phyloP scores from a whole-genome alignment of 1,140 invertebrate species.

The Nymphalis io region DNA sequence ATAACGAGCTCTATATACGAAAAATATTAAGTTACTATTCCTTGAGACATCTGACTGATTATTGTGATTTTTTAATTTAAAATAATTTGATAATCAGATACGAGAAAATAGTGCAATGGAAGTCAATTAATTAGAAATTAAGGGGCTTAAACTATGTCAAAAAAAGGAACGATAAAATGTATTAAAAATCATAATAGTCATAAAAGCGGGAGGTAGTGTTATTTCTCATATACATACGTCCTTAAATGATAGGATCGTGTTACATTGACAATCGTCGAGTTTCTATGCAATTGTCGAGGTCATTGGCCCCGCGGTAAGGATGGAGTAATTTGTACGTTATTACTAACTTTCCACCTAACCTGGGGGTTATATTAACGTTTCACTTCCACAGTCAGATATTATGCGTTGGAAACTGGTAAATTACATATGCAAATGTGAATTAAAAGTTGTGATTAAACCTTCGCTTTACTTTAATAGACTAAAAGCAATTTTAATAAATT shows the following conservation, averaged over 20 bases:
- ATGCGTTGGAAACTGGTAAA: slow-evolving; percentile 10
- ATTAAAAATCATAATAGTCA: neutral
- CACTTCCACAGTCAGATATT: slow-evolving; percentile 13
- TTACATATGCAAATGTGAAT: slow-evolving; percentile 3
- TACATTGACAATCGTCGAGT: slow-evolving; percentile 29
- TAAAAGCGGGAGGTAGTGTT: neutral
- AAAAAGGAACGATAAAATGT: no score
- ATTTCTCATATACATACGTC: slow-evolving; percentile 9
- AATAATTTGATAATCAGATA: no score
- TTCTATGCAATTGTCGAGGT: slow-evolving; percentile 40
- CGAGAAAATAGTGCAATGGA: no score
- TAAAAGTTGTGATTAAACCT: neutral
- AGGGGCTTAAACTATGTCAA: no score
- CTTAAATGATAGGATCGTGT: slow-evolving; percentile 17
- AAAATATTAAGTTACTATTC: slow-evolving; percentile 5
- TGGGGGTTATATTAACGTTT: slow-evolving; percentile 30
- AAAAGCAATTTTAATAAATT: no score
- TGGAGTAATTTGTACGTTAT: slow-evolving; percentile 43
- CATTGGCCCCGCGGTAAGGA: slow-evolving; percentile 35
- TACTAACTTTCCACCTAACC: slow-evolving; percentile 42
- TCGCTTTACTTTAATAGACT: neutral
- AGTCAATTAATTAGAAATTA: no score
- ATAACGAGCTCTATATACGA: slow-evolving; percentile 7
- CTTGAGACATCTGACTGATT: neutral
- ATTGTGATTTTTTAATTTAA: no score